These are phyloP conservation scores for Tetrao urogallus DNA, from an alignment of 2,113 vertebrate species.

Conservation along the genomic window DNA sequence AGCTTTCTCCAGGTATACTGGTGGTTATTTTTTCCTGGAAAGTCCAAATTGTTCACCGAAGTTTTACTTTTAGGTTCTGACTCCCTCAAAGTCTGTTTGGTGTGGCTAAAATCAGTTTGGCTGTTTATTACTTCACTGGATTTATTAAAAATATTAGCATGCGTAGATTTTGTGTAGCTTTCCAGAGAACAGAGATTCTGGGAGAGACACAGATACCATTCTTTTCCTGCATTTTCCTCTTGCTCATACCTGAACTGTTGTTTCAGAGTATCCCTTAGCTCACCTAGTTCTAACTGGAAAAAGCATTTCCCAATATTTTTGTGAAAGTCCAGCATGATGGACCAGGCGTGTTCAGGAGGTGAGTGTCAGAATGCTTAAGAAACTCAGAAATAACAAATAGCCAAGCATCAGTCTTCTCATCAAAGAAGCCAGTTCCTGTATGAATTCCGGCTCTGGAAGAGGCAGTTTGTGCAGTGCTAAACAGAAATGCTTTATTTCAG, in stretches of 20 bases:
- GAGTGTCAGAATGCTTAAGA: not conserved
- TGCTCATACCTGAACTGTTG: not conserved
- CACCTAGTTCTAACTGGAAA: not conserved
- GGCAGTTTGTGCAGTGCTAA: not conserved
- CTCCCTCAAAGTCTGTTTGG: accelerated
- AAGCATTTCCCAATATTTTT: not conserved
- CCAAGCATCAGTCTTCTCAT: not conserved
- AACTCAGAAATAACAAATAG: not conserved
- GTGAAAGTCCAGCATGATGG: not conserved
- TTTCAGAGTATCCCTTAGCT: not conserved
- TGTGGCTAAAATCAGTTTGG: not conserved
- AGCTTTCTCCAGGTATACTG: not conserved
- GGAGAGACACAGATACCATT: not conserved
- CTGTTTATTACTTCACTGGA: not conserved
- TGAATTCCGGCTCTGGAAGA: not conserved
- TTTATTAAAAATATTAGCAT: not conserved
- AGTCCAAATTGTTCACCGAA: not conserved
- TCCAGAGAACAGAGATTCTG: not conserved
- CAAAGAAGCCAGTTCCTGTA: not conserved
- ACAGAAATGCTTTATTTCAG: not conserved
- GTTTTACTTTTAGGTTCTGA: not conserved
- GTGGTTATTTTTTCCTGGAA: not conserved
- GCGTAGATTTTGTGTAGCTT: not conserved
- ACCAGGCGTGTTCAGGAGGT: not conserved
- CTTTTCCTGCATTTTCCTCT: not conserved